phyloP scores from a whole-genome alignment of 92 coral and sea anemone species.

The Parazoanthus darwini region DNA sequence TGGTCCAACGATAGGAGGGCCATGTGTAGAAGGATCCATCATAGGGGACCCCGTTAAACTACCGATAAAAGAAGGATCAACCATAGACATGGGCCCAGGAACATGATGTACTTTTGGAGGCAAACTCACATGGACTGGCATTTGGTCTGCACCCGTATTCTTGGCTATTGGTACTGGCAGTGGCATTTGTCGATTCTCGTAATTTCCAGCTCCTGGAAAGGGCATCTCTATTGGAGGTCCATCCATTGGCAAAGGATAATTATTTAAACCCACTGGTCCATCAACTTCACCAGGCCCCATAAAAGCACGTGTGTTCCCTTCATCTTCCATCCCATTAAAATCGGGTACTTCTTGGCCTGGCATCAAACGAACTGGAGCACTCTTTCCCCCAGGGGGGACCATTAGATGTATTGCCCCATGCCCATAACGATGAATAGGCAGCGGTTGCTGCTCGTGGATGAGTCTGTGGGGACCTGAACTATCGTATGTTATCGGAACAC shows the following conservation, averaged over 20 bases:
- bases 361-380: conserved; percentile 40
- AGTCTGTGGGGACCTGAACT: conserved; percentile 33
- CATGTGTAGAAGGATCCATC: neutral
- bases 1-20: conserved; percentile 3
- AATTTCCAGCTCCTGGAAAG: conserved; percentile 14
- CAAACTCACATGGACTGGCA: conserved; percentile 11
- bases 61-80: conserved; percentile 6
- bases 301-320: conserved; percentile 32
- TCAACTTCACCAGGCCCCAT: conserved; percentile 6
- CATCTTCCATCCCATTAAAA: conserved; percentile 24
- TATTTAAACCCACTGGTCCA: conserved; percentile 29
- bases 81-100: conserved; percentile 26
- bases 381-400: conserved; percentile 37
- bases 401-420: conserved; percentile 34
- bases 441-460: conserved; percentile 31
- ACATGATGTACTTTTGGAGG: conserved; percentile 43
- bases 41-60: conserved; percentile 23
- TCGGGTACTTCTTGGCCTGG: conserved; percentile 30
- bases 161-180: conserved; percentile 16
- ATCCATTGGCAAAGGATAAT: conserved; percentile 22
- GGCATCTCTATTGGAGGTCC: conserved; percentile 23
- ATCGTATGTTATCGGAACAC: conserved; percentile 54
- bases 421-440: conserved; percentile 29
- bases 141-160: neutral
- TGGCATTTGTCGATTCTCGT: neutral